phyloP scores from a whole-genome alignment of 2,797 vertebrate genomes.

The Percopsis omiscomaycus region DNA sequence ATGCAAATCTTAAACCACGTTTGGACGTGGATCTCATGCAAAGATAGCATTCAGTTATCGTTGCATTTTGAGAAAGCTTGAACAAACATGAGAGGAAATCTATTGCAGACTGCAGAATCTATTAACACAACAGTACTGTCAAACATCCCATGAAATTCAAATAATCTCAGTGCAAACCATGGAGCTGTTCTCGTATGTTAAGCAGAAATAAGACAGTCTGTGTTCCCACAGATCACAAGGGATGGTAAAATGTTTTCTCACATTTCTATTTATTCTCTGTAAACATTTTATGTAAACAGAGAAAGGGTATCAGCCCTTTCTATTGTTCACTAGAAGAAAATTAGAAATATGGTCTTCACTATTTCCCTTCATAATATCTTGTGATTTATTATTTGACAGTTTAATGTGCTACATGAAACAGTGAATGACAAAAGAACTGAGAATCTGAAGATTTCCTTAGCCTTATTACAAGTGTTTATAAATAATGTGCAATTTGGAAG shows the following conservation, averaged over 20 bases:
- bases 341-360: slow-evolving; percentile 18
- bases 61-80: slow-evolving; percentile 43
- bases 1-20: slow-evolving; percentile 50
- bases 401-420: neutral
- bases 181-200: slow-evolving; percentile 62
- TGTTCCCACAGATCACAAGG: slow-evolving; percentile 57
- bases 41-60: slow-evolving; percentile 44
- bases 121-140: slow-evolving; percentile 62
- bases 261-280: slow-evolving; percentile 56
- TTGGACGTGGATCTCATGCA: slow-evolving; percentile 49
- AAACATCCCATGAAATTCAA: slow-evolving; percentile 73
- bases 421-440: slow-evolving; percentile 18
- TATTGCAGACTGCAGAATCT: slow-evolving; percentile 50
- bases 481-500: neutral
- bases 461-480: too few species aligned
- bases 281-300: slow-evolving; percentile 52
- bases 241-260: slow-evolving; percentile 64
- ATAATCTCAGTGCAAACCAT: slow-evolving; percentile 63
- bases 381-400: slow-evolving; percentile 9
- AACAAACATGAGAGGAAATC: slow-evolving; percentile 66
- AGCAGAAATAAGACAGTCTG: slow-evolving; percentile 54
- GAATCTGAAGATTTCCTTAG: neutral
- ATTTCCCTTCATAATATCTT: slow-evolving; percentile 16
- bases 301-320: slow-evolving; percentile 45
- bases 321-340: slow-evolving; percentile 51